A percentile compares a stretch with the other conserved stretches of the same genome.
Evolutionary conservation across 2,888 invertebrate species (phyloP).

Genomic region (Gortyna flavago): DNA sequence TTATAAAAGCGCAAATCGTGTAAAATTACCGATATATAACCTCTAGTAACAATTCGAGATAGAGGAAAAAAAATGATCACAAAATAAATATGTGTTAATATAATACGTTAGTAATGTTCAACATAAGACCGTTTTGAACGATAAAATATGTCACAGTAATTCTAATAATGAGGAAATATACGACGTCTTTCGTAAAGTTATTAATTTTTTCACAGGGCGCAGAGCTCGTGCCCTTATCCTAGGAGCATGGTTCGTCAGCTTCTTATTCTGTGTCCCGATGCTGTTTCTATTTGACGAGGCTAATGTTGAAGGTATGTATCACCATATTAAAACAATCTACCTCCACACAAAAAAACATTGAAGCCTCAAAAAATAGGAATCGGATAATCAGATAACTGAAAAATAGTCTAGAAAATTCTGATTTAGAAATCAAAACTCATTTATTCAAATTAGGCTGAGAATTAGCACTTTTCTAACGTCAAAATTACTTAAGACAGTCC

Average conservation of each 20-base stretch:
- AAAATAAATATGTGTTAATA: neutral
- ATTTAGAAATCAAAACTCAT: no score
- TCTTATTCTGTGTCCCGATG: slow-evolving; percentile 95
- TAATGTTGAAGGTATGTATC: slow-evolving; percentile 82
- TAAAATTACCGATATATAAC: neutral
- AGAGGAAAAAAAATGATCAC: neutral
- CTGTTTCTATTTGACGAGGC: slow-evolving; percentile 91
- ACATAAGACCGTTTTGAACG: neutral
- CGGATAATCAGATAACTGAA: neutral
- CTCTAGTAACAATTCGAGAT: neutral
- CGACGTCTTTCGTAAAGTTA: neutral
- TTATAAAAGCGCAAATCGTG: neutral
- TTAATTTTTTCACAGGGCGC: slow-evolving; percentile 91
- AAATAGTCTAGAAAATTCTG: neutral
- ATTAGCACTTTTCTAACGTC: neutral
- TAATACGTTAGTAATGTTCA: neutral
- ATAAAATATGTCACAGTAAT: neutral
- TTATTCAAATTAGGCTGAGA: no score
- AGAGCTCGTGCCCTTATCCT: slow-evolving; percentile 94
- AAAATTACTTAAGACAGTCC: neutral
- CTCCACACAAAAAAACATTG: neutral
- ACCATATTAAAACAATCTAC: neutral
- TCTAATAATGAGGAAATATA: neutral
- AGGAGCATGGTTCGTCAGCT: slow-evolving; percentile 95
- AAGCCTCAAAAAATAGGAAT: neutral